A percentile compares a stretch with the other conserved stretches of the same genome.
Evolutionary conservation across 2,888 invertebrate genomes (phyloP).

Genomic region (Lasioglossum pauxillum): DNA sequence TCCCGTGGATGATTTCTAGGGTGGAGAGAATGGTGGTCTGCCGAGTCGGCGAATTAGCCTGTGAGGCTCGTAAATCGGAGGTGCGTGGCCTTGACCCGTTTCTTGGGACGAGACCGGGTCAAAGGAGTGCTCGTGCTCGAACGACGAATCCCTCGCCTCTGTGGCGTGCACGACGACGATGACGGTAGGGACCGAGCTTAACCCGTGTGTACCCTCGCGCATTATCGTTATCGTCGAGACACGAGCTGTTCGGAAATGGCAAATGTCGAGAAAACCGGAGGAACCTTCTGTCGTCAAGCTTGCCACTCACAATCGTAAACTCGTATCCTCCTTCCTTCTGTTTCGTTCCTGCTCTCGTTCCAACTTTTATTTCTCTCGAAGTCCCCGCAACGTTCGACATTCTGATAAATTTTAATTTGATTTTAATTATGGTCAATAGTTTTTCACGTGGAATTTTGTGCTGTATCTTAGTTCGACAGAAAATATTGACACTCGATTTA

Average conservation of each 20-base stretch:
- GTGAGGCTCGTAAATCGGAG: background rate
- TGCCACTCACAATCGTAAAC: background rate
- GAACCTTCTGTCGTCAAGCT: background rate
- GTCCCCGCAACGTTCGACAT: background rate
- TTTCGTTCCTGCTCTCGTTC: background rate
- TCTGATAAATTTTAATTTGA: background rate
- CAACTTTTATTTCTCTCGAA: background rate
- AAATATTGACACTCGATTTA: background rate
- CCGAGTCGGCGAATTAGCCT: background rate
- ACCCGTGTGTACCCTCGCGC: constrained; percentile 10
- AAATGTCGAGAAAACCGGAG: constrained; percentile 18
- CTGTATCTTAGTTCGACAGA: no score
- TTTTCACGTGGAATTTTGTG: no score
- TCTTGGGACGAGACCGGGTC: constrained; percentile 36
- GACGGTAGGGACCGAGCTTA: background rate
- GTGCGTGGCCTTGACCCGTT: constrained; percentile 64
- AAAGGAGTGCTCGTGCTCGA: constrained; percentile 46
- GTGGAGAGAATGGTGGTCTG: background rate
- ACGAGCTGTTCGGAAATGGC: constrained; percentile 9
- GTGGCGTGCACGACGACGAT: constrained; percentile 11
- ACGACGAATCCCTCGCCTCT: constrained; percentile 23
- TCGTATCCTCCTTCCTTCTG: background rate
- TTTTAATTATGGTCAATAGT: no score
- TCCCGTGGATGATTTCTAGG: background rate
- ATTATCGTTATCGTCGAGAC: constrained; percentile 41